Conservation (phyloP, 2,113 vertebrate genomes). For the Rhipidura dahli region DNA sequence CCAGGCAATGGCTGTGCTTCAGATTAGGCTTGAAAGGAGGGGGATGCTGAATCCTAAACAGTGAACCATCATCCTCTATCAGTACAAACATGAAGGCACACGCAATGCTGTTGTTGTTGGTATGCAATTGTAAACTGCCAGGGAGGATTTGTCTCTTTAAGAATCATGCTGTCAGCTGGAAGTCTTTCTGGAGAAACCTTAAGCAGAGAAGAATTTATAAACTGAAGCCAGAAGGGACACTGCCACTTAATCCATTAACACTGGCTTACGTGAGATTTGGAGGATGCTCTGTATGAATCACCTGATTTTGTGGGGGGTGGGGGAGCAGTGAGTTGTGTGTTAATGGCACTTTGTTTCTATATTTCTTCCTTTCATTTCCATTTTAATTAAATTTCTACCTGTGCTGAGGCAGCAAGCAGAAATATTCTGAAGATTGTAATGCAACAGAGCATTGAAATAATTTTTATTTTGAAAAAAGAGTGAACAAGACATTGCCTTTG, state of each 20-base stretch:
- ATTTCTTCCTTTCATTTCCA: background rate
- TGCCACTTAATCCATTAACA: slow-evolving; percentile 33
- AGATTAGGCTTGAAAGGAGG: background rate
- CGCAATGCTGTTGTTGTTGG: background rate
- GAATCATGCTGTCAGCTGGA: slow-evolving; percentile 34
- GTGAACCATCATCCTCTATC: background rate
- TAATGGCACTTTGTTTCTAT: background rate
- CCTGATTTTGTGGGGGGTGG: background rate
- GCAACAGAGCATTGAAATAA: background rate
- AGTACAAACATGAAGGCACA: slow-evolving; percentile 20
- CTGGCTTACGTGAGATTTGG: background rate
- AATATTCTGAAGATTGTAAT: background rate
- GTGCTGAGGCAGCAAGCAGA: background rate
- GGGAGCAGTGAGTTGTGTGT: background rate
- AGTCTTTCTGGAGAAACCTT: slow-evolving; percentile 42
- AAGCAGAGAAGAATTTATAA: slow-evolving; percentile 53
- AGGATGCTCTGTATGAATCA: slow-evolving; percentile 15
- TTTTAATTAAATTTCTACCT: background rate
- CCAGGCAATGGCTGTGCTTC: slow-evolving; percentile 6
- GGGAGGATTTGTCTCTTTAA: slow-evolving; percentile 42
- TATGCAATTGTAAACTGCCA: slow-evolving; percentile 41
- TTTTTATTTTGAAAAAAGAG: slow-evolving; percentile 20
- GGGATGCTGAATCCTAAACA: background rate
- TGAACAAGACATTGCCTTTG: slow-evolving; percentile 20
- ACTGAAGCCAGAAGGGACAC: slow-evolving; percentile 15